These are phyloP conservation scores for Stegodyphus dumicola DNA, from an alignment of 1,140 invertebrate genomes.

Conservation along the genomic window DNA sequence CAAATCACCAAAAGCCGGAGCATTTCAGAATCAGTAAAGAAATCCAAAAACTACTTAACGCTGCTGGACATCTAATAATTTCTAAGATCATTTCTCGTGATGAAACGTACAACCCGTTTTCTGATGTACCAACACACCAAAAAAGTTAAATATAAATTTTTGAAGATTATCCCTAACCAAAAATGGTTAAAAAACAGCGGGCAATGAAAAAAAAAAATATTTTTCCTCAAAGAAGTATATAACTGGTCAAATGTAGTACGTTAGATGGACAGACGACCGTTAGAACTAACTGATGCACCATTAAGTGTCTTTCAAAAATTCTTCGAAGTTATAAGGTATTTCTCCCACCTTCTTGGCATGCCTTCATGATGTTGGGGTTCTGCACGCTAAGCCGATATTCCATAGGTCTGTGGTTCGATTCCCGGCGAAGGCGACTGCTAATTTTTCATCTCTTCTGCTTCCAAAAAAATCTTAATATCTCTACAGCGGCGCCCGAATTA, in stretches of 20 bases:
- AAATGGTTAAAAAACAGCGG: not conserved
- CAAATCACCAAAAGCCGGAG: not conserved
- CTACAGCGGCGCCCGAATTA: too few species aligned
- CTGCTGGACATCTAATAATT: not conserved
- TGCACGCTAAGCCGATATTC: too few species aligned
- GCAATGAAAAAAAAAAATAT: not conserved
- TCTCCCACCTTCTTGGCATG: too few species aligned
- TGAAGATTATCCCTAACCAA: not conserved
- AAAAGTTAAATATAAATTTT: not conserved
- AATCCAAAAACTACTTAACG: not conserved
- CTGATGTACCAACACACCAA: not conserved
- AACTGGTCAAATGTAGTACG: not conserved
- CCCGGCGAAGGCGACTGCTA: too few species aligned
- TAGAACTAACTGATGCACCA: not conserved
- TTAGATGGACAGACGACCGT: not conserved
- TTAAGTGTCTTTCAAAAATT: too few species aligned
- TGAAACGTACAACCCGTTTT: not conserved
- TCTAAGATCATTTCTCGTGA: not conserved
- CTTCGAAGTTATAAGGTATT: too few species aligned
- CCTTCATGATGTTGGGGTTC: too few species aligned
- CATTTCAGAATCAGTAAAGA: not conserved
- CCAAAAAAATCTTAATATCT: too few species aligned
- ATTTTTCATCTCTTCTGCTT: too few species aligned
- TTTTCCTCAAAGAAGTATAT: not conserved
- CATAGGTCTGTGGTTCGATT: too few species aligned